Percentiles rank a stretch among this genome's conserved stretches.
phyloP scores from a whole-genome alignment of 1,140 invertebrate genomes.

The Gonatopus flavifemur region DNA sequence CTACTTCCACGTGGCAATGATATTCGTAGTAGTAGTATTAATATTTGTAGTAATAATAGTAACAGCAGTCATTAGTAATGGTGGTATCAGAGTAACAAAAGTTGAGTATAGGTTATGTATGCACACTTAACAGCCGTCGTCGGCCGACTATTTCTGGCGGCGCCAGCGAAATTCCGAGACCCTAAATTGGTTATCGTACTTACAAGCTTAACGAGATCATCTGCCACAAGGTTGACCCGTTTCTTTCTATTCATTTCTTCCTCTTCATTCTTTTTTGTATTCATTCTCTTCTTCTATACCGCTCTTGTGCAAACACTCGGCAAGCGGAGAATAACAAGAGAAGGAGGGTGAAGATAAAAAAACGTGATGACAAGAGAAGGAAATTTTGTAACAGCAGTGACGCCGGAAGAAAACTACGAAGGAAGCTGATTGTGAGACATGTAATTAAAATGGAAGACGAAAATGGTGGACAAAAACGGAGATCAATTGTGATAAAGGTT shows the following conservation, averaged over 20 bases:
- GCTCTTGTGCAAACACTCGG: slow-evolving; percentile 14
- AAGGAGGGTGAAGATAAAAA: background rate
- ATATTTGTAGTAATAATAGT: slow-evolving; percentile 17
- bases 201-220: slow-evolving; percentile 42
- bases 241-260: slow-evolving; percentile 25
- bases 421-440: no score
- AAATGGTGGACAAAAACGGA: no score
- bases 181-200: slow-evolving; percentile 54
- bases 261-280: slow-evolving; percentile 19
- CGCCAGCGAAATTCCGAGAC: slow-evolving; percentile 50
- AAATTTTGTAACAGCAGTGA: no score
- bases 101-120: slow-evolving; percentile 38
- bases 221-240: slow-evolving; percentile 41
- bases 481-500: no score
- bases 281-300: slow-evolving; percentile 11
- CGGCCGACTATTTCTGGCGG: slow-evolving; percentile 49
- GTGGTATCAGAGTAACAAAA: slow-evolving; percentile 22
- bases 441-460: no score
- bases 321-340: slow-evolving; percentile 7
- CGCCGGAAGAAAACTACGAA: no score
- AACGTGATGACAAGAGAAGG: no score
- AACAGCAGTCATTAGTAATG: no score
- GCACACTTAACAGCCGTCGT: slow-evolving; percentile 30
- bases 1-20: no score
- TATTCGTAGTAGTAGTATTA: slow-evolving; percentile 2